Evolutionary conservation across 53 echinoderm and acorn worm genomes (phyloP), one percentile per base, ranked within the genome.

Genomic region (Luidia sarsii): DNA sequence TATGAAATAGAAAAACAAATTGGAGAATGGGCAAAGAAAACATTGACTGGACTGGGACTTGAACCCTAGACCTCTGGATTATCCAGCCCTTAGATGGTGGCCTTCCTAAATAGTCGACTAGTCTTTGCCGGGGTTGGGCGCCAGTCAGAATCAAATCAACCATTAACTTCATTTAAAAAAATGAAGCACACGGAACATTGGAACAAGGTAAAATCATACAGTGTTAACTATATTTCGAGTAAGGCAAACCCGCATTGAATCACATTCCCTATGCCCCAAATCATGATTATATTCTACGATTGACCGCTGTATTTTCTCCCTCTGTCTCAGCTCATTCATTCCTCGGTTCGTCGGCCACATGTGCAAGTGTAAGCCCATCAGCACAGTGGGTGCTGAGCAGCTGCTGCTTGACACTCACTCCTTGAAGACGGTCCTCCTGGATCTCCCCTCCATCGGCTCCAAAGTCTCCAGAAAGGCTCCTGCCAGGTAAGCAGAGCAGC

Each of bases 301-400:
- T n/a, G n/a, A n/a, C n/a, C n/a, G n/a, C n/a, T n/a, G n/a, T n/a
- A n/a, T n/a, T n/a, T n/a, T n/a, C n/a, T n/a, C n/a, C n/a, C n/a
- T n/a, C n/a, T n/a, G n/a, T n/a, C n/a, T 0, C 83, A 99, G 99
- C 54, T 89, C 99, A 39, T 99, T 99, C 82, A 99, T 99, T 75
- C 99, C 99, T 39, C 80, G 94, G 25, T 99, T 99, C 68, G 85
- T 99, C 57, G 87, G 81, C 43, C 99, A 99, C 67, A 68, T 89
- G 66, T 99, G 82, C 65, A 99, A 90, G 33, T 99, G 99, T 71
- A 99, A 99, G 57, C 99, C 99, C 45, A 93, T 99, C 67, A 99
- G 99, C 80, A 99, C 99, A 24, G 99, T 99, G 2, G 99, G 99
- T 10, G 94, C 99, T 8, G 99, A 99, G 68, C 99, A 99, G 62